Percentiles rank a stretch among this genome's conserved stretches.
These are phyloP conservation scores for Marmota flaviventris DNA, from an alignment of 2,113 vertebrate genomes.

Conservation along the genomic window DNA sequence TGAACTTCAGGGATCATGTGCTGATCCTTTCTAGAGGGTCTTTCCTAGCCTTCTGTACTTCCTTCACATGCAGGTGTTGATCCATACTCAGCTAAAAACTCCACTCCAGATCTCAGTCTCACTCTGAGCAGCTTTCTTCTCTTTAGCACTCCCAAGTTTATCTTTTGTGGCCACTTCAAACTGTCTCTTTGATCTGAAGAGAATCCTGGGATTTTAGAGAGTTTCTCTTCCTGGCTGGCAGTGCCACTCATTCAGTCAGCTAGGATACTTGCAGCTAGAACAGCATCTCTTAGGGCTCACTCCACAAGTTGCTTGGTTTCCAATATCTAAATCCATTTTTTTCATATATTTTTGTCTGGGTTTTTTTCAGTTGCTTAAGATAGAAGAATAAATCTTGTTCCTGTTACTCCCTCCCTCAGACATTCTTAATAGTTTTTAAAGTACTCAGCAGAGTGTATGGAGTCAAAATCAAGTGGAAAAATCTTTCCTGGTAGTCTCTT, in stretches of 20 bases:
- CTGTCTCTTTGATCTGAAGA: neutral
- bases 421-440: constrained; percentile 40
- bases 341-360: neutral
- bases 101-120: neutral
- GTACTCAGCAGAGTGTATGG: neutral
- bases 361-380: neutral
- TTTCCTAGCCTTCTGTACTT: neutral
- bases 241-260: neutral
- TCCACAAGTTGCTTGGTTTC: neutral
- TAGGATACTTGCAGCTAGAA: neutral
- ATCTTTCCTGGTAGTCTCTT: neutral
- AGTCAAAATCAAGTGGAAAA: neutral
- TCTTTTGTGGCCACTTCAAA: neutral
- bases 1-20: neutral
- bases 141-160: neutral
- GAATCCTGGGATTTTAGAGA: neutral
- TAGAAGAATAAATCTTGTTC: neutral
- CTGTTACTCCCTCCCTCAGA: neutral
- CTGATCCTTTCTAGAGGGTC: neutral
- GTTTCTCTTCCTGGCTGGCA: neutral
- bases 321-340: neutral
- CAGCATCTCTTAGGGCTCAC: neutral
- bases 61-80: neutral
- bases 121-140: neutral
- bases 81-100: neutral